phyloP scores from a whole-genome alignment of 2,113 vertebrate species.

The Uropsilus gracilis region DNA sequence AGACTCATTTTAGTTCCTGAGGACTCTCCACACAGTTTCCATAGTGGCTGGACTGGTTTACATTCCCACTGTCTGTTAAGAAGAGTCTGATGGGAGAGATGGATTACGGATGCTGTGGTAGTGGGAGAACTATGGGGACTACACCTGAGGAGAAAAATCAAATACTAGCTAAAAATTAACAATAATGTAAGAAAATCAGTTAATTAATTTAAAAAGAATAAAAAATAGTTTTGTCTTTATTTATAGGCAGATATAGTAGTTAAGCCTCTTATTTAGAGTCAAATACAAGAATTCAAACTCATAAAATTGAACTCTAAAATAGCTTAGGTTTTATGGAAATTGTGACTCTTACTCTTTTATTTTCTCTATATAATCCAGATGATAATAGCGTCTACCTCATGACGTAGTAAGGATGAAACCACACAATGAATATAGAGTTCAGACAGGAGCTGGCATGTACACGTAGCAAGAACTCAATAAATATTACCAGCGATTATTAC shows the following conservation, averaged over 20 bases:
- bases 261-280: background rate
- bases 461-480: background rate
- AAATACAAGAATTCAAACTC: background rate
- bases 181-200: no score
- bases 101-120: no score
- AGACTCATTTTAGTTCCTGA: no score
- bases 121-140: no score
- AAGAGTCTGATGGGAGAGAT: no score
- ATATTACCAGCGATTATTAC: background rate
- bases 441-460: background rate
- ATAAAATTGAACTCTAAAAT: background rate
- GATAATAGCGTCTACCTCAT: background rate
- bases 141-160: no score
- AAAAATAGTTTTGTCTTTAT: background rate
- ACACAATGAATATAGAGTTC: background rate
- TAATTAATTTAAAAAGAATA: no score
- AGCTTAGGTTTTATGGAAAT: background rate
- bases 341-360: background rate
- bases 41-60: no score
- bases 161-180: no score
- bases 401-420: background rate
- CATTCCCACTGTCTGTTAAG: no score
- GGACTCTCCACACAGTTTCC: no score
- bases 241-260: background rate
- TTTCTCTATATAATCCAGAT: background rate